Percentiles rank a stretch among this genome's conserved stretches.
Conservation (phyloP, 2,113 vertebrate species). For the Balaeniceps rex region DNA sequence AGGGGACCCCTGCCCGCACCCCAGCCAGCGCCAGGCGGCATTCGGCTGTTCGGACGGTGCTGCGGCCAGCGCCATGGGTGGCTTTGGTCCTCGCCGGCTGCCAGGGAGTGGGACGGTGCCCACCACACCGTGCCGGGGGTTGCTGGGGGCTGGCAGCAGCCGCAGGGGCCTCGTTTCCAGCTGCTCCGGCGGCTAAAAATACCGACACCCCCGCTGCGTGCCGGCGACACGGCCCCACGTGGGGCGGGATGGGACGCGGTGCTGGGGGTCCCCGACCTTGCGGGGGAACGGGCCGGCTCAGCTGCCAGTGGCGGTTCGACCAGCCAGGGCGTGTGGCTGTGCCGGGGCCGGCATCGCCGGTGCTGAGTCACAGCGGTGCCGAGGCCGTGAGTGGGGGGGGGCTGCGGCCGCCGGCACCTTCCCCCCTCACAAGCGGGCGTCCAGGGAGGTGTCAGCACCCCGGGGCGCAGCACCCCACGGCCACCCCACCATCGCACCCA, state of each 20-base stretch:
- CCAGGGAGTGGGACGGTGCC: not conserved
- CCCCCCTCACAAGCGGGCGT: not conserved
- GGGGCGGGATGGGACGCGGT: not conserved
- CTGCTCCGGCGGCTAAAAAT: not conserved
- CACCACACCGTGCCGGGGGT: not conserved
- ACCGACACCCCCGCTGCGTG: not conserved
- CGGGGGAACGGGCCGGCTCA: rapidly evolving
- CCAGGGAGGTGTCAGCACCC: not conserved
- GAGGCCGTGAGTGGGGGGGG: too few relatives aligned
- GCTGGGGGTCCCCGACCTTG: not conserved
- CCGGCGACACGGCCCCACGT: rapidly evolving
- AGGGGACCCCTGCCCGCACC: not conserved
- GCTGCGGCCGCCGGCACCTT: not conserved
- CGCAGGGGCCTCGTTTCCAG: not conserved
- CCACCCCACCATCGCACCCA: not conserved
- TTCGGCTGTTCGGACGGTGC: rapidly evolving
- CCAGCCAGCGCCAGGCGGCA: not conserved
- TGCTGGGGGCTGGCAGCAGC: not conserved
- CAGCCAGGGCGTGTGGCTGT: not conserved
- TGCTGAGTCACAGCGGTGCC: not conserved
- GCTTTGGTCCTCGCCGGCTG: not conserved
- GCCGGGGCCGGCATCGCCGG: not conserved
- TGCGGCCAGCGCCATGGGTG: not conserved
- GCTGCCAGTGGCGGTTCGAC: not conserved
- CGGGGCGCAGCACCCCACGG: not conserved